Evolutionary conservation across 1,140 invertebrate genomes (phyloP).

Genomic region (Cydia fagiglandana): DNA sequence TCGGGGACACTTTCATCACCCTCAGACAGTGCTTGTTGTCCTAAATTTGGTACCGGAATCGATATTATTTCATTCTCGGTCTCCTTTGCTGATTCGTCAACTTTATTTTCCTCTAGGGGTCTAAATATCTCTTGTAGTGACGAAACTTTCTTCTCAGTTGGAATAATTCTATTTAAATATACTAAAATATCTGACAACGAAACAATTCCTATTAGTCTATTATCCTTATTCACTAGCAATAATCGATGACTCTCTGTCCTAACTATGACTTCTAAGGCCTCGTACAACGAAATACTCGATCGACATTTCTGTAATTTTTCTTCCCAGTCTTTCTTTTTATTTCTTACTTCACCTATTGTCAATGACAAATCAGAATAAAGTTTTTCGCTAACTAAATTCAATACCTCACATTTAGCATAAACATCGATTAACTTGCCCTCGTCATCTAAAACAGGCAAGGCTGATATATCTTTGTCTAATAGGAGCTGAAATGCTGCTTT

Average conservation of each 20-base stretch:
- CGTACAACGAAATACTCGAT: slow-evolving; percentile 76
- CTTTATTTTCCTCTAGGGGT: slow-evolving; percentile 72
- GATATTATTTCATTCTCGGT: slow-evolving; percentile 68
- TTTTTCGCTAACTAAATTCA: slow-evolving; percentile 75
- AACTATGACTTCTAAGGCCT: slow-evolving; percentile 79
- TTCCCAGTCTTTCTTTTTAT: slow-evolving; percentile 78
- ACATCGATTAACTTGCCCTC: slow-evolving; percentile 68
- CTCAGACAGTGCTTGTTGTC: slow-evolving; percentile 55
- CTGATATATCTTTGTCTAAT: slow-evolving; percentile 72
- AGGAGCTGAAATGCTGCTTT: slow-evolving; percentile 69
- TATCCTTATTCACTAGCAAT: slow-evolving; percentile 74
- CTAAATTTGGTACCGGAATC: slow-evolving; percentile 66
- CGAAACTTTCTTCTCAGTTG: slow-evolving; percentile 71
- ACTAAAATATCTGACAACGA: slow-evolving; percentile 75
- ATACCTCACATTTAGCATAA: slow-evolving; percentile 75
- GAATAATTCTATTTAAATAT: slow-evolving; percentile 76
- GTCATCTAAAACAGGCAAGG: slow-evolving; percentile 70
- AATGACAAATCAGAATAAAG: slow-evolving; percentile 72
- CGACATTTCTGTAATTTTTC: slow-evolving; percentile 76
- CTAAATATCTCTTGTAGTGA: slow-evolving; percentile 74
- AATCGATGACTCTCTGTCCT: slow-evolving; percentile 79
- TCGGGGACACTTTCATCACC: slow-evolving; percentile 46
- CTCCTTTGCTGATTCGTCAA: slow-evolving; percentile 67
- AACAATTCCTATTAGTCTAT: slow-evolving; percentile 72
- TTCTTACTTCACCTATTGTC: slow-evolving; percentile 70